These are phyloP conservation scores for Theocolax elegans DNA, from an alignment of 1,140 invertebrate genomes.

Conservation along the genomic window DNA sequence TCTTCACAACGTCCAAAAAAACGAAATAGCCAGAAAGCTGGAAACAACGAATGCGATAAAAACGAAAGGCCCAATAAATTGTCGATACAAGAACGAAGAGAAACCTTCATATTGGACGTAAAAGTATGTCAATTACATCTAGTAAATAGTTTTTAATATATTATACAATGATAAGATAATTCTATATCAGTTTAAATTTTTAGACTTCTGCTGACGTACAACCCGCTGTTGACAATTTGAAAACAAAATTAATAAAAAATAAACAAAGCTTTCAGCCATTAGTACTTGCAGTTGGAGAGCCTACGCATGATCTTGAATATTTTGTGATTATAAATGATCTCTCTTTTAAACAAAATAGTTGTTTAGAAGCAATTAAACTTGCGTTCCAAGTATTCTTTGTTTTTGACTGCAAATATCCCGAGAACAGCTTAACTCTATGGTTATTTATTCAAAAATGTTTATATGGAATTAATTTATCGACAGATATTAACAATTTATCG, in stretches of 20 bases:
- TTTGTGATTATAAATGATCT: constrained; percentile 19
- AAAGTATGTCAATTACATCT: neutral
- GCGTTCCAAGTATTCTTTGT: constrained; percentile 25
- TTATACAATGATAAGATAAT: too few species aligned
- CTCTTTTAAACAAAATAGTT: neutral
- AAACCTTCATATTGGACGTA: constrained; percentile 1
- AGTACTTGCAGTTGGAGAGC: constrained; percentile 7
- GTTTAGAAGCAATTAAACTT: constrained; percentile 8
- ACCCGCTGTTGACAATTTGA: neutral
- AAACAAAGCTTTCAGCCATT: constrained; percentile 21
- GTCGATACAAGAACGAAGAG: neutral
- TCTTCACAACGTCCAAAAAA: neutral
- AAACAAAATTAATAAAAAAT: neutral
- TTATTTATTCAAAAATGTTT: constrained; percentile 28
- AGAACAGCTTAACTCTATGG: constrained; percentile 4
- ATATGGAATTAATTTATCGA: constrained; percentile 1
- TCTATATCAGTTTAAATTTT: neutral
- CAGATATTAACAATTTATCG: neutral
- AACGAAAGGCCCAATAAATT: neutral
- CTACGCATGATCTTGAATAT: neutral
- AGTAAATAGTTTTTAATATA: neutral
- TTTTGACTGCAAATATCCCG: constrained; percentile 28
- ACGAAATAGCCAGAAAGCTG: neutral
- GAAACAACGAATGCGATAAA: neutral
- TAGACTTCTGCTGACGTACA: neutral